These are phyloP conservation scores for Haliclystus octoradiatus DNA, from an alignment of 30 jellyfish, hydroid and myxozoan genomes.

Conservation along the genomic window DNA sequence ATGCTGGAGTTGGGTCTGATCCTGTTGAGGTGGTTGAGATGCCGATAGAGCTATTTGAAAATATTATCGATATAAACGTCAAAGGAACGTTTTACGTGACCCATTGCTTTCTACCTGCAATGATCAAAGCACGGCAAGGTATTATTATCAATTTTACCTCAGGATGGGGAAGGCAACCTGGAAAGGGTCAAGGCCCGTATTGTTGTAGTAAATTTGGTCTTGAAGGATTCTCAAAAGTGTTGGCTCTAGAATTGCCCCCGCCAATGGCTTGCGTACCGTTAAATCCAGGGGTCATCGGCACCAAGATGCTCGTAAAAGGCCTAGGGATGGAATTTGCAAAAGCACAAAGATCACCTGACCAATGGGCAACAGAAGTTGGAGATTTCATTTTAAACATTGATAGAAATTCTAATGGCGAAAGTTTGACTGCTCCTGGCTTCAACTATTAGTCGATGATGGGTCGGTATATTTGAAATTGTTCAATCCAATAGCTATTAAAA, in stretches of 20 bases:
- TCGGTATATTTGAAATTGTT: no score
- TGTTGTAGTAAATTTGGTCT: constrained; percentile 84
- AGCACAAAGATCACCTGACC: constrained; percentile 18
- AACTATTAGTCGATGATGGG: no score
- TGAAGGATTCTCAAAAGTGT: constrained; percentile 59
- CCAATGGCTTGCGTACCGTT: constrained; percentile 71
- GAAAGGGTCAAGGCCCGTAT: constrained; percentile 62
- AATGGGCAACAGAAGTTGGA: constrained; percentile 65
- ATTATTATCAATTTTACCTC: constrained; percentile 59
- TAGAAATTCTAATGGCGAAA: constrained; percentile 52
- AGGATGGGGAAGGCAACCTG: constrained; percentile 62
- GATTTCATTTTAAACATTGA: constrained; percentile 28
- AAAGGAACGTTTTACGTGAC: constrained; percentile 56
- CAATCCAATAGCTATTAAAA: no score
- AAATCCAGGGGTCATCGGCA: constrained; percentile 65
- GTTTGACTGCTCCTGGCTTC: no score
- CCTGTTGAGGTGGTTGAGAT: constrained; percentile 41
- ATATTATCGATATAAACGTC: constrained; percentile 54
- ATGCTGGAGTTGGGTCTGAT: constrained; percentile 37
- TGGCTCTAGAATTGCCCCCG: constrained; percentile 72
- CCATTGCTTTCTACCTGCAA: constrained; percentile 52
- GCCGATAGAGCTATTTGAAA: constrained; percentile 34
- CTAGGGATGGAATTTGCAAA: constrained; percentile 53
- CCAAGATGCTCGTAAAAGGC: constrained; percentile 44
- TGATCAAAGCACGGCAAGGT: constrained; percentile 58